These are phyloP conservation scores for Epinephelus awoara DNA, from an alignment of 2,797 vertebrate species.

Conservation along the genomic window DNA sequence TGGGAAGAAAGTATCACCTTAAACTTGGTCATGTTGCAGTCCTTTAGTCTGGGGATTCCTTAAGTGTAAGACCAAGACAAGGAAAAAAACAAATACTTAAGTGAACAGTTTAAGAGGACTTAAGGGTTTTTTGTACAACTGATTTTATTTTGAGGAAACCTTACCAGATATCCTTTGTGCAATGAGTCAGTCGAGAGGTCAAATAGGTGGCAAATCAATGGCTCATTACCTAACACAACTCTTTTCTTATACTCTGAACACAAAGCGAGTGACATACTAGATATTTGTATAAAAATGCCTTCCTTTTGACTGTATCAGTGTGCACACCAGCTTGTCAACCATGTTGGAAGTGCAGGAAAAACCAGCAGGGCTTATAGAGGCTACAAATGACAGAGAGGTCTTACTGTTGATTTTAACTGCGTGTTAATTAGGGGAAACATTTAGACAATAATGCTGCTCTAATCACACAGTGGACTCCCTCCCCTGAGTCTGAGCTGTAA, in stretches of 20 bases:
- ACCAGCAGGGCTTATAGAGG: conserved; percentile 27
- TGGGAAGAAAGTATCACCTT: no score
- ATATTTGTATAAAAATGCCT: neutral
- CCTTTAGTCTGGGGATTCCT: no score
- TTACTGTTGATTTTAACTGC: conserved; percentile 50
- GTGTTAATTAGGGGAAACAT: conserved; percentile 73
- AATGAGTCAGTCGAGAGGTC: conserved; percentile 9
- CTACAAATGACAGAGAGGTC: conserved; percentile 38
- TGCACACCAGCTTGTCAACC: neutral
- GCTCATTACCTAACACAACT: neutral
- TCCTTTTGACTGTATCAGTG: neutral
- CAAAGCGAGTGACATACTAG: neutral
- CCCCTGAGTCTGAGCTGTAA: conserved; percentile 56
- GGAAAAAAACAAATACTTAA: no score
- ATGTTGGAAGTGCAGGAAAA: conserved; percentile 12
- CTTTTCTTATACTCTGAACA: neutral
- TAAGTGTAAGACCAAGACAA: no score
- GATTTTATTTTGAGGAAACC: no score
- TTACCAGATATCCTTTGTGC: neutral
- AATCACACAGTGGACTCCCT: conserved; percentile 69
- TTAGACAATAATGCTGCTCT: conserved; percentile 66
- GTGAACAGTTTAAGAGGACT: no score
- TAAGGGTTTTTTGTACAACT: no score
- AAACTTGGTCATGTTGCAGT: no score
- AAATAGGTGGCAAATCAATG: neutral